A percentile compares a stretch with the other conserved stretches of the same genome.
These are phyloP conservation scores for Chaitophorus viminalis DNA, from an alignment of 2,888 invertebrate species.

Conservation along the genomic window DNA sequence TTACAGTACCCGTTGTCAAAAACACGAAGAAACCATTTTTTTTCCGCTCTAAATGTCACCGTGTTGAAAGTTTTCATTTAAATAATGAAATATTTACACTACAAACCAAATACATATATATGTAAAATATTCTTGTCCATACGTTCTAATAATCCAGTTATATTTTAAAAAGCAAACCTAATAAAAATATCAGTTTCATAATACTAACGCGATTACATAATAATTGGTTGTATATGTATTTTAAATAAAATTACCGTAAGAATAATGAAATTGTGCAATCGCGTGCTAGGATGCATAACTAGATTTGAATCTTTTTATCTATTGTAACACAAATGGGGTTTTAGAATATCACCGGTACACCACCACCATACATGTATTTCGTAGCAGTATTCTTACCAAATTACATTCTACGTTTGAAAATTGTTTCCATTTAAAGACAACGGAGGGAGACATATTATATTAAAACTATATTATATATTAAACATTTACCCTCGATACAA, in stretches of 20 bases:
- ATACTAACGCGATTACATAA: not conserved
- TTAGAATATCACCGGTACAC: not conserved
- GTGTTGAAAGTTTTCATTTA: constrained; percentile 18
- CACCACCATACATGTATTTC: too few relatives aligned
- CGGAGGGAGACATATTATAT: too few relatives aligned
- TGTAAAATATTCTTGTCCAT: not conserved
- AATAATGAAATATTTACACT: constrained; percentile 19
- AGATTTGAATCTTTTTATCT: constrained; percentile 28
- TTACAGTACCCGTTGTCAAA: not conserved
- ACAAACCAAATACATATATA: not conserved
- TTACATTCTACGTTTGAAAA: not conserved
- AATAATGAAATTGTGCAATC: constrained; percentile 2
- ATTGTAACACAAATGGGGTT: not conserved
- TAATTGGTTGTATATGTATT: not conserved
- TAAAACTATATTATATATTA: too few relatives aligned
- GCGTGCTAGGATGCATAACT: constrained; percentile 30
- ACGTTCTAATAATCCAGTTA: not conserved
- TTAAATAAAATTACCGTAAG: constrained; percentile 8
- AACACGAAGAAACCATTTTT: not conserved
- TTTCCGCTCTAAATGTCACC: constrained; percentile 30
- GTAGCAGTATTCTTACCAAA: not conserved
- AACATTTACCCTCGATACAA: too few relatives aligned
- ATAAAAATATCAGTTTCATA: constrained; percentile 24
- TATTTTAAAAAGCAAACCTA: not conserved
- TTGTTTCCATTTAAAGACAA: not conserved